Evolutionary conservation across 2,797 vertebrate genomes (phyloP), one percentile per base, ranked within the genome.

Genomic region (Sciaenops ocellatus): DNA sequence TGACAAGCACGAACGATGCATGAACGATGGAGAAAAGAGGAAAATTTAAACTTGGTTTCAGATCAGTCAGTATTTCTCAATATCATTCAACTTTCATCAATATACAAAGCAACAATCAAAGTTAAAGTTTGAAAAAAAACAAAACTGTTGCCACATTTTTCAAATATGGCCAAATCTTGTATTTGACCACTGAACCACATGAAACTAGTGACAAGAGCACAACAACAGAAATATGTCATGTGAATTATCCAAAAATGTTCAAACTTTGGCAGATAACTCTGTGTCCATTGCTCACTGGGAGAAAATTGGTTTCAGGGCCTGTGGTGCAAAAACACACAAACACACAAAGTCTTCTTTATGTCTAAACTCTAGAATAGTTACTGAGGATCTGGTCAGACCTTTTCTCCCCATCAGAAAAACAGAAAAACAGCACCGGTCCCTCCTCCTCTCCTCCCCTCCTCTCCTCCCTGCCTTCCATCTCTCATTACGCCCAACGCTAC

Each of bases 401-500:
- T 87, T 88, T 56, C 57, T 74, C 95, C 95, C 96, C 92, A 96
- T 97, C 94, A 96, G 95, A 95, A 96, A 52, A 20, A 34, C 34
- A 17, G 50, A 57, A 67, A 96, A 96, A 95, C 94, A 94, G 95
- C 92, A 92, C 93, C 91, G 90, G 94, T 95, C 56, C 74, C 67
- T 80, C 78, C 69, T 70, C 76, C 76, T 22, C 76, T 15, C 26
- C 94, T 93, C 91, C 93, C 93, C 94, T 93, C 95, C 94, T 93
- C 94, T 93, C 73, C 69, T 59, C 75, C 60, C 60, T 69, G 82
- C 69, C 41, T 68, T 73, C 96, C 96, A 94, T 96, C 97, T 97
- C 96, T 97, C 96, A 97, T 98, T 98, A 98, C 95, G 92, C 95
- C 96, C 95, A 94, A 96, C 93, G 95, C 96, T 97, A 97, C 97